phyloP scores from a whole-genome alignment of 2,113 vertebrate species.

The Etheostoma spectabile region DNA sequence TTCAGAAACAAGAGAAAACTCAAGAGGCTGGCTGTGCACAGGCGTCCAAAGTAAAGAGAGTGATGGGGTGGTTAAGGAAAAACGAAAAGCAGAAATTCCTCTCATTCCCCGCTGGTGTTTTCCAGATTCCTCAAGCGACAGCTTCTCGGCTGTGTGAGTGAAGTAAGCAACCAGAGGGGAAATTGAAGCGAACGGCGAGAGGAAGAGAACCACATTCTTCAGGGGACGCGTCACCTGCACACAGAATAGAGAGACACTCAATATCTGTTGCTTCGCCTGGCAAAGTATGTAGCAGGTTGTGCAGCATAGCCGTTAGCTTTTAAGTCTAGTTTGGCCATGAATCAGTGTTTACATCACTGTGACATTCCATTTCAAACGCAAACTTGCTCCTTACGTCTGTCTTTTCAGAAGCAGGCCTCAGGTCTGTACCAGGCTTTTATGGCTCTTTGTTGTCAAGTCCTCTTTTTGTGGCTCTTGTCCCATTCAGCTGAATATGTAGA shows the following conservation, averaged over 20 bases:
- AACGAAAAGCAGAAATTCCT: slow-evolving; percentile 82
- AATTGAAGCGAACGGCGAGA: slow-evolving; percentile 68
- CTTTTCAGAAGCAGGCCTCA: slow-evolving; percentile 11
- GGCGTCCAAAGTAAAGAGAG: slow-evolving; percentile 85
- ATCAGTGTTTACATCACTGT: slow-evolving; percentile 6
- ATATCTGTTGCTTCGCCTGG: slow-evolving; percentile 58
- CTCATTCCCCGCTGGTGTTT: slow-evolving; percentile 85
- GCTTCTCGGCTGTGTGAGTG: slow-evolving; percentile 69
- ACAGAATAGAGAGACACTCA: slow-evolving; percentile 64
- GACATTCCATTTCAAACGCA: slow-evolving; percentile 28
- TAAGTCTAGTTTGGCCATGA: background rate
- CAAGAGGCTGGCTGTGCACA: slow-evolving; percentile 80
- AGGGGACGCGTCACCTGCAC: slow-evolving; percentile 77
- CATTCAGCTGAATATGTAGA: slow-evolving; percentile 54
- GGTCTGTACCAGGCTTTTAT: slow-evolving; percentile 39
- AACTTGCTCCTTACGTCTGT: slow-evolving; percentile 6
- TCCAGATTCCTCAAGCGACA: slow-evolving; percentile 83
- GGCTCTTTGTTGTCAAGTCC: slow-evolving; percentile 11
- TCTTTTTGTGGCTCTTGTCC: slow-evolving; percentile 36
- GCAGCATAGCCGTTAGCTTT: slow-evolving; percentile 38
- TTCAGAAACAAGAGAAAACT: slow-evolving; percentile 90
- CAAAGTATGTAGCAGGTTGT: slow-evolving; percentile 62
- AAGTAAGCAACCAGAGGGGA: slow-evolving; percentile 76
- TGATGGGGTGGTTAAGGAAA: slow-evolving; percentile 54
- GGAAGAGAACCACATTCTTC: slow-evolving; percentile 80